Evolutionary conservation across 2,888 invertebrate genomes (phyloP).

Genomic region (Bombylius discolor): DNA sequence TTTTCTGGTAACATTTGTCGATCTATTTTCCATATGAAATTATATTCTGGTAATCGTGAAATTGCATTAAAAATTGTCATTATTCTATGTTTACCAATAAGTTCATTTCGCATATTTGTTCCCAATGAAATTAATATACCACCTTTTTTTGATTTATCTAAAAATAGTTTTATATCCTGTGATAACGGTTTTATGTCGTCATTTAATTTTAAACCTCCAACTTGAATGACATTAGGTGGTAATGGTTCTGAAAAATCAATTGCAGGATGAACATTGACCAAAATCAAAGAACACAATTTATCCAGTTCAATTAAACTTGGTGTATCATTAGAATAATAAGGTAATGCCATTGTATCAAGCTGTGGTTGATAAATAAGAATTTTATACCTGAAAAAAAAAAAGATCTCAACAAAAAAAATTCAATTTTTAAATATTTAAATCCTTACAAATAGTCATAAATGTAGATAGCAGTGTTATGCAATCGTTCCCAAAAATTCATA

Average conservation of each 20-base stretch:
- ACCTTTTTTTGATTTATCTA: constrained; percentile 23
- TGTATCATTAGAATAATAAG: not conserved
- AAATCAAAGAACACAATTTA: not conserved
- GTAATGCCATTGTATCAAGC: no score
- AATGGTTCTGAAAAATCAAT: constrained; percentile 26
- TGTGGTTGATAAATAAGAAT: no score
- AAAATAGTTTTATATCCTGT: constrained; percentile 20
- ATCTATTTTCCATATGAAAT: constrained; percentile 33
- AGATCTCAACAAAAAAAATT: no score
- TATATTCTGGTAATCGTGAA: constrained; percentile 21
- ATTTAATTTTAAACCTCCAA: constrained; percentile 30
- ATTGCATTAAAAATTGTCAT: constrained; percentile 22
- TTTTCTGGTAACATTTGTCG: no score
- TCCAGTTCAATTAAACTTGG: not conserved
- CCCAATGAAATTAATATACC: constrained; percentile 29
- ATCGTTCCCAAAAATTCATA: constrained; percentile 22
- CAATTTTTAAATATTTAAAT: not conserved
- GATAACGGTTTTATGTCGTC: constrained; percentile 22
- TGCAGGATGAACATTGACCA: constrained; percentile 28
- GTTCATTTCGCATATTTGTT: constrained; percentile 21
- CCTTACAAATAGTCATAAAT: not conserved
- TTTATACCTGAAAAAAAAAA: no score
- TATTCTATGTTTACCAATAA: constrained; percentile 13
- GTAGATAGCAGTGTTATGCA: constrained; percentile 19
- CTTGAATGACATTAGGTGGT: constrained; percentile 30